Evolutionary conservation across 35 echinoderm and acorn worm species (phyloP), one percentile per base, ranked within the genome.

Genomic region (Ophioderma brevispina): DNA sequence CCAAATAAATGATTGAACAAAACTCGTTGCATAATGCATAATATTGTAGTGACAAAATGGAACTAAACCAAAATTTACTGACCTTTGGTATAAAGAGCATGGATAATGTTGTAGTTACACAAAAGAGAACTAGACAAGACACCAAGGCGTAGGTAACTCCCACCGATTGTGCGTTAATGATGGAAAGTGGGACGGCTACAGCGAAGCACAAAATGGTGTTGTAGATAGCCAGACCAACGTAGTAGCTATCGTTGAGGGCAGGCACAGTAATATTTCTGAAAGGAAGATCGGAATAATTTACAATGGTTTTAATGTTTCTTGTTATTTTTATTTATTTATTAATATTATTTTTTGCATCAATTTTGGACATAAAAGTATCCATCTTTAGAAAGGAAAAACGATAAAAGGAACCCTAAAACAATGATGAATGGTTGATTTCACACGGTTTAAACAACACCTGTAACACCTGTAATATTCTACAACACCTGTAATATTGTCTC

Each of bases 21-120:
- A 17, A 46, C 17, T 46, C n/a, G n/a, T n/a, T n/a, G n/a, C n/a
- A n/a, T n/a, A n/a, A n/a, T n/a, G n/a, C n/a, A n/a, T n/a, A n/a
- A n/a, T n/a, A n/a, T n/a, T n/a, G n/a, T n/a, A n/a, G n/a, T n/a
- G n/a, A n/a, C n/a, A n/a, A n/a, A n/a, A n/a, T n/a, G n/a, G n/a
- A n/a, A n/a, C n/a, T 8, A 46, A 46, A 46, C 17, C 17, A 46
- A 8, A 46, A 46, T 46, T 18, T 13, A 70, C 93, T 94, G 85
- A 97, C 95, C 82, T 97, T 97, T 13, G 95, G 95, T 1, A 97
- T 91, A 37, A 97, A 97, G 6, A 97, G 82, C 89, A 92, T 94
- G 37, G 92, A 97, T 1, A 97, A 52, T 14, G 89, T 91, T 18
- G 84, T 50, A 8, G 89, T 97, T 40, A 92, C 81, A 79, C 92